phyloP scores from a whole-genome alignment of 1,140 invertebrate species.

The Gonioctena quinquepunctata region DNA sequence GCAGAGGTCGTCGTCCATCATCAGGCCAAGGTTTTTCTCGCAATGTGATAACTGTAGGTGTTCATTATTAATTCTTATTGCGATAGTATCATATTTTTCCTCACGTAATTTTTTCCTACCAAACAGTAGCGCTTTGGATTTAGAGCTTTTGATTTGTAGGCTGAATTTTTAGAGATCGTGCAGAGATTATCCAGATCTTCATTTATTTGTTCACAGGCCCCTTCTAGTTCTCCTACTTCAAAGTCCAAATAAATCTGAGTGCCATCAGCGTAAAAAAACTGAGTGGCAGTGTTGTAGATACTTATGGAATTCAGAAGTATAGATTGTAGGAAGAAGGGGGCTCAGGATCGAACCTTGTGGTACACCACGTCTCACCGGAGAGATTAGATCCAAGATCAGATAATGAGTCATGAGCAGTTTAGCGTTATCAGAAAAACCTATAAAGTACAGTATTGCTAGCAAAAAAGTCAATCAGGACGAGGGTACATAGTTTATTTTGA shows the following conservation, averaged over 20 bases:
- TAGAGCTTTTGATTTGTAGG: background rate
- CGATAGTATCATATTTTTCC: too few relatives aligned
- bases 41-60: too few relatives aligned
- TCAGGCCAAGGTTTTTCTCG: too few relatives aligned
- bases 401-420: too few relatives aligned
- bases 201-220: background rate
- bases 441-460: too few relatives aligned
- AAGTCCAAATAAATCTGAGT: background rate
- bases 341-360: background rate
- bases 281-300: background rate
- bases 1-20: too few relatives aligned
- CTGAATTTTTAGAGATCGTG: background rate
- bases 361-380: background rate
- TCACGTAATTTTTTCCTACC: too few relatives aligned
- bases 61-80: too few relatives aligned
- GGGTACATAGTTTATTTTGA: too few relatives aligned
- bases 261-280: background rate
- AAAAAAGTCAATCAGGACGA: too few relatives aligned
- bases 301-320: background rate
- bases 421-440: too few relatives aligned
- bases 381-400: background rate
- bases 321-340: background rate
- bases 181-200: background rate
- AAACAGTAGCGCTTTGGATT: background rate
- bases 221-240: background rate